Conservation (phyloP, 2,113 vertebrate species). For the Periophthalmodon schlosseri region DNA sequence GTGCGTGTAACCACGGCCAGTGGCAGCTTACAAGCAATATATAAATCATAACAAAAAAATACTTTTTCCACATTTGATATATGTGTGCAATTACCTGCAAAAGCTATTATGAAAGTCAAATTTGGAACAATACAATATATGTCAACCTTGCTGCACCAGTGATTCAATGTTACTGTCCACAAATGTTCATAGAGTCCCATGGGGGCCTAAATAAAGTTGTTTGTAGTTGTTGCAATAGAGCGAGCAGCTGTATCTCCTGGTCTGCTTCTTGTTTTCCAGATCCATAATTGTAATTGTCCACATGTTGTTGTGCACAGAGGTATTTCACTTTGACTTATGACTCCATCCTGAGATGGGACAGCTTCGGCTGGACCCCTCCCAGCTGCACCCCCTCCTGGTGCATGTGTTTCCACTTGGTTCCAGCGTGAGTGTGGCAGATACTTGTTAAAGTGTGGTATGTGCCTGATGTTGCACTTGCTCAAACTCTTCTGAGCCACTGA, state of each 20-base stretch:
- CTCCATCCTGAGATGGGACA: slow-evolving; percentile 65
- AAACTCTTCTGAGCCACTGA: slow-evolving; percentile 71
- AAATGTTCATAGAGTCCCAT: background rate
- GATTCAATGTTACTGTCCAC: background rate
- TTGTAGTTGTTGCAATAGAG: slow-evolving; percentile 11
- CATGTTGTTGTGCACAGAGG: slow-evolving; percentile 64
- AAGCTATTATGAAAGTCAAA: background rate
- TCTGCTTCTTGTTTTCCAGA: slow-evolving; percentile 63
- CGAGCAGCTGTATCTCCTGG: slow-evolving; percentile 32
- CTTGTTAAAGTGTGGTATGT: slow-evolving; percentile 85
- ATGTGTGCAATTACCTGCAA: too few relatives aligned
- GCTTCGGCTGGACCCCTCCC: slow-evolving; percentile 63
- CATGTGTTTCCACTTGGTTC: slow-evolving; percentile 90
- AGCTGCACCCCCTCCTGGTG: slow-evolving; percentile 64
- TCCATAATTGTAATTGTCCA: slow-evolving; percentile 51
- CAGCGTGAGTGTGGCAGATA: slow-evolving; percentile 82
- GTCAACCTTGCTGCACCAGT: background rate
- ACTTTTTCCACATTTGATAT: background rate
- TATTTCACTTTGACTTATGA: slow-evolving; percentile 80
- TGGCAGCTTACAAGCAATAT: background rate
- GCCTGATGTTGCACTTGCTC: slow-evolving; percentile 70
- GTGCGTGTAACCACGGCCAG: too few relatives aligned
- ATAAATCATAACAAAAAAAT: background rate
- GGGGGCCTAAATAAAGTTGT: background rate
- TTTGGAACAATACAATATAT: too few relatives aligned